Evolutionary conservation across 2,888 invertebrate genomes (phyloP), one percentile per base, ranked within the genome.

Genomic region (Brachylomia viminalis): DNA sequence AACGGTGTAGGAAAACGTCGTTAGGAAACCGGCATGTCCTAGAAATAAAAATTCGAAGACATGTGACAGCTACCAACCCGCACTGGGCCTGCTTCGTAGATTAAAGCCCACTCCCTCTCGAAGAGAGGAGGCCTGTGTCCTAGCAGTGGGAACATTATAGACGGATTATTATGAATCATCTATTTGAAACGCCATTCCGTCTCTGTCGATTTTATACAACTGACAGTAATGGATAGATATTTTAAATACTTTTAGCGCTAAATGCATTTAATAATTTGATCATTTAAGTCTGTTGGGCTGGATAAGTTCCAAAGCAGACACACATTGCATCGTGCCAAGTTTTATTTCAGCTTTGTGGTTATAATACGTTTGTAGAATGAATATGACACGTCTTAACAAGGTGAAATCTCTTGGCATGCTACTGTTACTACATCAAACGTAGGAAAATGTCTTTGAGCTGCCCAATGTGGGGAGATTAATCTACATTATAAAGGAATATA

Each of bases 221-320:
- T 38, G 10, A 38, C 5, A 64, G 11, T 20, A 42, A 64, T 64
- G 17, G 42, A 42, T n/a, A n/a, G 6, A n/a, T 42, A 27, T 17
- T 42, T 42, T 11, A 20, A 42, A 27, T 42, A 42, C 11, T 20
- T 64, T 64, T 6, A 64, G 11, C 64, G 2, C 5, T 27, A 11
- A n/a, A 64, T 27, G 42, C 2, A 45, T 27, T 27, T 4, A 13
- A 27, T 27, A 0, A 15, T 15, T 30, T 47, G 5, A n/a, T n/a
- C n/a, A n/a, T n/a, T n/a, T 4, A 27, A 27, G 8, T 33, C 2
- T 33, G 23, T n/a, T 68, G 13, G 30, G 27, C 17, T 68, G 73
- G 45, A 38, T 38, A 27, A 33, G 38, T 58, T 74, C 47, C 74
- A 73, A 73, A 47, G 23, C 20, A 56, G 10, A 56, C 8, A 47